phyloP scores from a whole-genome alignment of 2,888 invertebrate genomes.

The Tachina grossa region DNA sequence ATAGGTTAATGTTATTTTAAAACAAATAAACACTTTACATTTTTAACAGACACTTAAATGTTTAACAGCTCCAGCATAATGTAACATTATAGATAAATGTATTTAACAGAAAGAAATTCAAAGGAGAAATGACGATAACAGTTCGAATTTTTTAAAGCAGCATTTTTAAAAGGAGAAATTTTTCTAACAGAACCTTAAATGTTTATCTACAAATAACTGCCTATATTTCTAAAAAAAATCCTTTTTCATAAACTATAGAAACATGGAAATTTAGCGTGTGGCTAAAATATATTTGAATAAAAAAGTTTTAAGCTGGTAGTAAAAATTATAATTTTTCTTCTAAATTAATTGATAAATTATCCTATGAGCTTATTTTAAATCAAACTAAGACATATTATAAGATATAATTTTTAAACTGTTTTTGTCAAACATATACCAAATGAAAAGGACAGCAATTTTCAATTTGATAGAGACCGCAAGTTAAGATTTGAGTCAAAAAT shows the following conservation, averaged over 20 bases:
- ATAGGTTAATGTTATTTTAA: slow-evolving; percentile 49
- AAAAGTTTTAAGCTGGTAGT: no score
- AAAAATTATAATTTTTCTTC: no score
- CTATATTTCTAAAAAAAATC: no score
- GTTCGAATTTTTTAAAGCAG: background rate
- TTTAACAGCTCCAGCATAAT: background rate
- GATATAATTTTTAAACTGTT: no score
- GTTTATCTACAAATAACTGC: background rate
- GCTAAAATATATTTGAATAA: background rate
- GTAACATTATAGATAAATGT: background rate
- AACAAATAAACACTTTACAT: no score
- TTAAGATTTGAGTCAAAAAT: no score
- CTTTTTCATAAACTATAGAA: background rate
- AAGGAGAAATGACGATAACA: slow-evolving; percentile 5
- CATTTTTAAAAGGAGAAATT: background rate
- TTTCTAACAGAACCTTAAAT: background rate
- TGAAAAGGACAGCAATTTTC: no score
- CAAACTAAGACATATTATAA: no score
- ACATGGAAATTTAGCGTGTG: background rate
- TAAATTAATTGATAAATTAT: no score
- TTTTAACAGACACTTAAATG: background rate
- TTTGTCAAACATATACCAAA: no score
- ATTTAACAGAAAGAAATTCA: background rate
- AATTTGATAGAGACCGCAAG: no score
- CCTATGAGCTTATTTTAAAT: no score